Evolutionary conservation across 1,140 invertebrate species (phyloP), one percentile per base, ranked within the genome.

Genomic region (Yoshiicerus persimilis): DNA sequence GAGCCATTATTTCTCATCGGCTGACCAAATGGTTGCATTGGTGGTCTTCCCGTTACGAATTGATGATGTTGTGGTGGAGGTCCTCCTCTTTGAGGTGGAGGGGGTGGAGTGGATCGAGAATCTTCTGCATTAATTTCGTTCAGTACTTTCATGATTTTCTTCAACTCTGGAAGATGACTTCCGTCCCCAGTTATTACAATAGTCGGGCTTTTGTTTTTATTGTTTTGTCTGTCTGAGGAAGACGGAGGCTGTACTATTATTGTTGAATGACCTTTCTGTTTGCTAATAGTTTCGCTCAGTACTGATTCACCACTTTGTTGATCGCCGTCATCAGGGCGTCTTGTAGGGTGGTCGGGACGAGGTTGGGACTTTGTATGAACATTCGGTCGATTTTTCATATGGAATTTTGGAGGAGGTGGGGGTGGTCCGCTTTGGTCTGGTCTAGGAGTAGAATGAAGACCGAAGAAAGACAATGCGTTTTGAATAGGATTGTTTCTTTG

Each of bases 141-240:
- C 5, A 89, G 13, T 8, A 86, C 88, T 39, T 88, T 91, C 36
- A 91, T 89, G 20, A 91, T 91, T 38, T 87, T 87, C 8, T 86
- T 87, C 9, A 90, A 41, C 11, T 90, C 86, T 23, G 85, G 88
- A 20, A 90, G 56, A 56, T 90, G 86, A 66, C 77, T 86, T 70
- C 88, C 88, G 25, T 87, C 87, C 47, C 88, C 89, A n/a, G 56
- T 36, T 27, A 90, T 91, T 8, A 91, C 84, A 34, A 88, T 88
- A 1, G 87, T 89, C n/a, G 83, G 77, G 23, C 75, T 80, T 16
- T 70, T 34, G 9, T 62, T 10, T 34, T 39, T 38, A 41, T 70
- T 25, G 0, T 34, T 2, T 20, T 32, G 36, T 62, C 27, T 41
- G 36, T 36, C 32, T 0, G 30, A 20, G 5, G 11, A 0, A 2